Base-by-base conservation (phyloP, 2,113 vertebrate species). In the Castor canadensis region DNA sequence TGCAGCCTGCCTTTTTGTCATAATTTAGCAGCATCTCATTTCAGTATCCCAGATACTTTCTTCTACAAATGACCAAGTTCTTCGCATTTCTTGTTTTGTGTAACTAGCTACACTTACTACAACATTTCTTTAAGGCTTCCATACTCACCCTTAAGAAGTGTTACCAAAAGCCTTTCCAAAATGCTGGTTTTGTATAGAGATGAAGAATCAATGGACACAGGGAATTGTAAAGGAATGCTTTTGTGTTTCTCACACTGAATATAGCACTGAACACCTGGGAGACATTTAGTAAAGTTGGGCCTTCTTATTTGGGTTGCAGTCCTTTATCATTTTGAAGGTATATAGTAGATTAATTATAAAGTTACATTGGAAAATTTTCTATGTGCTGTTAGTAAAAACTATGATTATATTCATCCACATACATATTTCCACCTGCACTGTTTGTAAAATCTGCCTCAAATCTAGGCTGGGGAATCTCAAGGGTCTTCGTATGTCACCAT, bases 361-460 rank as follows among this genome's bases (percentile, higher is more conserved):
- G 47, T 64, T 83, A 73, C 58, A 43, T 6, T 32, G 5, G 38
- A 30, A 52, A 89, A 56, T 89, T 92, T 54, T 20, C 47, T 54
- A 58, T 60, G 40, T 58, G 26, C 76, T 75, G 6, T 60, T 84
- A 79, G n/a, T 84, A 93, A 90, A 90, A 94, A 56, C 75, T 72
- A 40, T 54, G 60, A 19, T 79, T 89, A 79, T 43, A 45, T 43
- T 79, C 40, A 20, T 56, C 47, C 49, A 71, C 32, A 40, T 30
- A 24, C n/a, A 43, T 40, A 71, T 56, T 71, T 86, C 52, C 30
- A 49, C 82, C 54, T 64, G 60, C 35, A 38, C 87, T 72, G 2
- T 87, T 87, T 77, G 45, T 95, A 95, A 95, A 85, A 93, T 54
- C 58, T 49, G 28, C 60, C 43, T 81, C 43, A 75, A 40, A 30